Evolutionary conservation across 1,140 invertebrate genomes (phyloP), one percentile per base, ranked within the genome.

Genomic region (Saxidomus purpurata): DNA sequence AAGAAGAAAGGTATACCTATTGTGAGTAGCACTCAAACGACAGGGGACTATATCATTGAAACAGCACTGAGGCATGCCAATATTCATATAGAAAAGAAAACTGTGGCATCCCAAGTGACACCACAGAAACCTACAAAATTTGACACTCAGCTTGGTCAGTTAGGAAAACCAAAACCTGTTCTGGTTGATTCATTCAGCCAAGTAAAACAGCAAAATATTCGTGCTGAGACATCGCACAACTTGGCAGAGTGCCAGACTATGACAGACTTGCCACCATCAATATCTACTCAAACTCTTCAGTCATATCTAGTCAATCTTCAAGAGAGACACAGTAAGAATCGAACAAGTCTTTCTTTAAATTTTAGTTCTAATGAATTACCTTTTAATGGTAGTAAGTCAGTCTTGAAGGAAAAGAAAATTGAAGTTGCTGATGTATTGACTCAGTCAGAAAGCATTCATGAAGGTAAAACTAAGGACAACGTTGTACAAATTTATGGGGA

Each of bases 241-340:
- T 38, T 87, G 74, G 34, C 74, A 40, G 85, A 87, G 40, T 47
- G 43, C 4, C 71, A 87, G 28, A 87, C 85, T 9, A 87, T 87
- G 85, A 87, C 85, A 9, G 85, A 87, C 28, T 8, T 79, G 22
- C 87, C 80, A 1, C 47, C 49, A 19, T 82, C 87, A 34, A 59
- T 61, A 17, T 69, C 87, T 1, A 89, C 87, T 40, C 87, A 89
- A 38, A 89, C 87, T 38, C 63, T 83, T n/a, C 87, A 89, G 36
- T 89, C 87, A 52, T 89, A 82, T 31, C 38, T 89, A 19, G 80
- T 49, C 19, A 69, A 89, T 31, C 49, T 31, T 25, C 69, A 77
- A 61, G 83, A 76, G 49, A 36, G 34, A 31, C 63, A 67, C 31
- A 11, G 63, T 19, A 67, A 67, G 31, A 34, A 28, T 36, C 63